Evolutionary conservation across 2,797 vertebrate species (phyloP).

Genomic region (Trachurus trachurus): DNA sequence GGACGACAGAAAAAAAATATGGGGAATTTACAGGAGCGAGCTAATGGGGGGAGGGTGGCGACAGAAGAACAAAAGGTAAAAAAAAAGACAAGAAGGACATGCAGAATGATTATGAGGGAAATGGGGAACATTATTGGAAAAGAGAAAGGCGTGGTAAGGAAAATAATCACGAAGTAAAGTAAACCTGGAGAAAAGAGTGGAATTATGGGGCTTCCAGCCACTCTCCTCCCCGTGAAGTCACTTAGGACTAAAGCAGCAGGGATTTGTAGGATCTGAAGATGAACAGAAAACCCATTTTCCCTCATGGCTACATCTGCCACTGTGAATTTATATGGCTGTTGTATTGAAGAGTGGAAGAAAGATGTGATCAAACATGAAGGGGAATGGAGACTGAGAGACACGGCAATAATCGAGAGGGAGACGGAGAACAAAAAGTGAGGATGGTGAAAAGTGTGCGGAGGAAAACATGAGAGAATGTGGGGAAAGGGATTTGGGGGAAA

Average conservation of each 20-base stretch:
- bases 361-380: slow-evolving; percentile 75
- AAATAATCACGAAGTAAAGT: slow-evolving; percentile 46
- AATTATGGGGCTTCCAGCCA: slow-evolving; percentile 64
- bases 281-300: slow-evolving; percentile 79
- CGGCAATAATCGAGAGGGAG: slow-evolving; percentile 33
- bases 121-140: slow-evolving; percentile 7
- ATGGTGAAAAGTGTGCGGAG: slow-evolving; percentile 10
- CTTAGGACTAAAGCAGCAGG: slow-evolving; percentile 74
- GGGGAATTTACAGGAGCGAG: background rate
- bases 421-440: slow-evolving; percentile 28
- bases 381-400: slow-evolving; percentile 58
- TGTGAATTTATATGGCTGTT: slow-evolving; percentile 72
- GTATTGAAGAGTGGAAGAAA: slow-evolving; percentile 62
- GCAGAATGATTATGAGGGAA: slow-evolving; percentile 27
- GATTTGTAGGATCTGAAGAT: slow-evolving; percentile 77
- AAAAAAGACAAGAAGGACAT: slow-evolving; percentile 15
- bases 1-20: slow-evolving; percentile 26
- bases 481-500: slow-evolving; percentile 24
- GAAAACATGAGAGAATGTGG: slow-evolving; percentile 42
- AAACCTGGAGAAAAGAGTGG: slow-evolving; percentile 51
- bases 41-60: slow-evolving; percentile 5
- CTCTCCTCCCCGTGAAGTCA: slow-evolving; percentile 64
- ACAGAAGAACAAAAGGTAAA: slow-evolving; percentile 29
- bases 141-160: slow-evolving; percentile 17
- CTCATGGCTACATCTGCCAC: slow-evolving; percentile 76